Base-by-base conservation (phyloP, 1,140 invertebrate species). In the Adoxophyes honmai region DNA sequence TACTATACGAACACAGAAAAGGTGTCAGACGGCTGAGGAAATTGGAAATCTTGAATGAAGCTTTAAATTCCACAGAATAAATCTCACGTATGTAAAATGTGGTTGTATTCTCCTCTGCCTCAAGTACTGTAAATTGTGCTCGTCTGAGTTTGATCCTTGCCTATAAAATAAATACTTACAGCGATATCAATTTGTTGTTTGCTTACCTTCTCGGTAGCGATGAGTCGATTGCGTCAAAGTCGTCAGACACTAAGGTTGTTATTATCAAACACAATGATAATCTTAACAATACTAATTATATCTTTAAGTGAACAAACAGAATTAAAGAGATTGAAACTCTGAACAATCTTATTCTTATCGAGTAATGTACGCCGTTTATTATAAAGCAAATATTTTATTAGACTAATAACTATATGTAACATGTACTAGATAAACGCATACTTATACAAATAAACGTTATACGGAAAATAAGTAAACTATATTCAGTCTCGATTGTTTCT, bases 101-200 rank as follows among this genome's bases (percentile, higher is more conserved):
- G 21, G 21, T 28, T 28, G 6, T 28, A 28, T 28, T 28, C 21
- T 28, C 21, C 6, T 28, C 21, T 28, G 6, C 21, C 21, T 28
- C 21, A 28, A 28, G 21, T 28, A n/a, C n/a, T n/a, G n/a, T n/a
- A n/a, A n/a, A n/a, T 92, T 52, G 91, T 92, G 38, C 93, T 93
- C 70, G 78, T 90, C 92, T 93, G 86, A 91, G 90, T 86, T 51
- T 10, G 6, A 2, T 28, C 21, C 21, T 28, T n/a, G n/a, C n/a
- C n/a, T 28, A 28, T 28, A 3, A 28, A 28, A 28, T 28, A 28
- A 28, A 28, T 28, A 28, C 6, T 28, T 6, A 28, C 2, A 28
- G 2, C 8, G n/a, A 36, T 36, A 36, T 36, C 34, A 36, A 48
- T n/a, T 6, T 1, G 6, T 48, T 48, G 10, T 28, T 28, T 48